phyloP scores from a whole-genome alignment of 2,888 invertebrate species.

The Hemicrepidius hirtus region DNA sequence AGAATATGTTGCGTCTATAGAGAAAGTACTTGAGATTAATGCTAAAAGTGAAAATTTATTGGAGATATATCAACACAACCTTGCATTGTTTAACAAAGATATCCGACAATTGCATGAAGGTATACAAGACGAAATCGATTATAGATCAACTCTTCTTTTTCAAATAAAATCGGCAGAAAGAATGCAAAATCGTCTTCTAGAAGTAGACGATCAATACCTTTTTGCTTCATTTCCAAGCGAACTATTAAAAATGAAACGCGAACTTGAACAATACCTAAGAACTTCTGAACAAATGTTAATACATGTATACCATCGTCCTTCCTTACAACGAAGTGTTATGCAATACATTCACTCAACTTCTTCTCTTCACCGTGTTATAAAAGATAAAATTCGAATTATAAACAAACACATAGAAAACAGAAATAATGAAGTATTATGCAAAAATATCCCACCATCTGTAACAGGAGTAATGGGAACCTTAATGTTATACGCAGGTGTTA shows the following conservation, averaged over 20 bases:
- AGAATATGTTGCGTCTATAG: conserved; percentile 33
- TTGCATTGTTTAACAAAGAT: neutral
- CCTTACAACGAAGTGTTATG: neutral
- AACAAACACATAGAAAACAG: neutral
- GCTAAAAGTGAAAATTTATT: conserved; percentile 33
- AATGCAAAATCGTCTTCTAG: neutral
- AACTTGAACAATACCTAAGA: neutral
- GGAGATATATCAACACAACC: too few species aligned
- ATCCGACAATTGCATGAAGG: neutral
- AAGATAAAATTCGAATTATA: neutral
- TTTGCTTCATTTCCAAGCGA: conserved; percentile 6
- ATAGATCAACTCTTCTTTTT: neutral
- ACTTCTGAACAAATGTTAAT: neutral
- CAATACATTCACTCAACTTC: neutral
- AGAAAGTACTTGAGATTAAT: conserved; percentile 27
- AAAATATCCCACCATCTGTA: neutral
- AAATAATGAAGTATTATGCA: neutral
- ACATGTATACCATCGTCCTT: neutral
- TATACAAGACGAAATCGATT: conserved; percentile 6
- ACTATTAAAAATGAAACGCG: neutral
- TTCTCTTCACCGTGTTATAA: neutral
- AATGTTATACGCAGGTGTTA: neutral
- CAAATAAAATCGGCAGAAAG: neutral
- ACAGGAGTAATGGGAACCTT: neutral
- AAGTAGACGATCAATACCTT: neutral